phyloP scores from a whole-genome alignment of 2,888 invertebrate species.

The Lithodes maja region DNA sequence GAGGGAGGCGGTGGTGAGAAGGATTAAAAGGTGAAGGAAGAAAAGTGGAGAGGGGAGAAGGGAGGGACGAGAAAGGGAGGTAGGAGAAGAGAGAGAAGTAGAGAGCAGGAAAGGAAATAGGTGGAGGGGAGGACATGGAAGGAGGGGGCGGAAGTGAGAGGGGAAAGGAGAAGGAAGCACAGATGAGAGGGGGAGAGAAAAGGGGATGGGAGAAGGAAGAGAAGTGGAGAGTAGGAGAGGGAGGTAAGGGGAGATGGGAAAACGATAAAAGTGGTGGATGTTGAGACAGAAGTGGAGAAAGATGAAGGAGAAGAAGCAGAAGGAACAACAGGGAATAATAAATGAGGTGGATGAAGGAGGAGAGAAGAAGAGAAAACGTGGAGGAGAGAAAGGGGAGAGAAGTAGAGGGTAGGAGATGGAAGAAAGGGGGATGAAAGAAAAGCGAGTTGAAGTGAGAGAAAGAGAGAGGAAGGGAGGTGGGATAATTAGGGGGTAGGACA shows the following conservation, averaged over 20 bases:
- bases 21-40: not conserved
- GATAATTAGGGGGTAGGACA: not conserved
- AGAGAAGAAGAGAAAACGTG: not conserved
- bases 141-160: not conserved
- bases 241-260: not conserved
- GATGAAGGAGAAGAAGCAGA: no score
- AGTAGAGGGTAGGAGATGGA: not conserved
- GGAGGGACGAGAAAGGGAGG: not conserved
- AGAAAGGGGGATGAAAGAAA: not conserved
- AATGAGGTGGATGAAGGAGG: no score
- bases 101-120: not conserved
- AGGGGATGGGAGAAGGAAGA: not conserved
- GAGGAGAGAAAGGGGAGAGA: not conserved
- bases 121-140: not conserved
- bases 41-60: not conserved
- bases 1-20: not conserved
- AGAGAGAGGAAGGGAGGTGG: conserved; percentile 1
- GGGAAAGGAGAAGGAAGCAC: no score
- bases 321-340: not conserved
- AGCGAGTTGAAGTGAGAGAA: not conserved
- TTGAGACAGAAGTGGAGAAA: not conserved
- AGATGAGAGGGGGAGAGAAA: not conserved
- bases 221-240: not conserved
- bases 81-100: conserved; percentile 1
- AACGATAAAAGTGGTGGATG: not conserved